These are phyloP conservation scores for Melanaphis sacchari DNA, from an alignment of 1,140 invertebrate genomes.

Conservation along the genomic window DNA sequence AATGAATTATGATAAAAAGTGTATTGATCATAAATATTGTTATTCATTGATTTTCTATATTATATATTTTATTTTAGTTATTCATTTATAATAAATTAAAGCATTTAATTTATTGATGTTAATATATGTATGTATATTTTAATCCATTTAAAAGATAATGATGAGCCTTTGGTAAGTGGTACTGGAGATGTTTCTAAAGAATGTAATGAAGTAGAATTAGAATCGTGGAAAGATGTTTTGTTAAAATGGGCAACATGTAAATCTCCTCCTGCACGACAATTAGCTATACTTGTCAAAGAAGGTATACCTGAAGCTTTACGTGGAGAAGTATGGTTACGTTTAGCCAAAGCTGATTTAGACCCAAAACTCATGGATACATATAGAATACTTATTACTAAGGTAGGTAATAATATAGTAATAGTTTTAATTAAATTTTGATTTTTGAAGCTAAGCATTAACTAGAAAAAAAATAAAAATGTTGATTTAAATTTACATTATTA, in stretches of 20 bases:
- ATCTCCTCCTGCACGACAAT: slow-evolving; percentile 77
- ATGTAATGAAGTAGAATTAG: slow-evolving; percentile 89
- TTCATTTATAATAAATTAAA: neutral
- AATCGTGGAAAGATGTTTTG: slow-evolving; percentile 91
- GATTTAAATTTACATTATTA: too few species aligned
- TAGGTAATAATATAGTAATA: slow-evolving; percentile 69
- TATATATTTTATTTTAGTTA: neutral
- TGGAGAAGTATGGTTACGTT: slow-evolving; percentile 96
- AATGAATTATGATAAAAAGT: neutral
- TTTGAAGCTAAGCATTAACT: too few species aligned
- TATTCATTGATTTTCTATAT: neutral
- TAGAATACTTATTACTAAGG: slow-evolving; percentile 89
- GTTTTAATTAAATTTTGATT: neutral
- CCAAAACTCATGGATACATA: slow-evolving; percentile 90
- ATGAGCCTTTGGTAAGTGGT: slow-evolving; percentile 95
- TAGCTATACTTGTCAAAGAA: slow-evolving; percentile 79
- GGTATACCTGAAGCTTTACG: slow-evolving; percentile 95
- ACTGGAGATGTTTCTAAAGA: slow-evolving; percentile 96
- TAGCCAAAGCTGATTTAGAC: slow-evolving; percentile 85
- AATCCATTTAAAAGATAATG: slow-evolving; percentile 72
- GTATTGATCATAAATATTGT: neutral
- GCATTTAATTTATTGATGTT: neutral
- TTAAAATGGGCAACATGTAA: slow-evolving; percentile 76
- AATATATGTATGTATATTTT: neutral
- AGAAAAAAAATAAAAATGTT: too few species aligned